A percentile compares a stretch with the other conserved stretches of the same genome.
These are phyloP conservation scores for Clarias platycephalus DNA, from an alignment of 2,797 vertebrate genomes.

Conservation along the genomic window DNA sequence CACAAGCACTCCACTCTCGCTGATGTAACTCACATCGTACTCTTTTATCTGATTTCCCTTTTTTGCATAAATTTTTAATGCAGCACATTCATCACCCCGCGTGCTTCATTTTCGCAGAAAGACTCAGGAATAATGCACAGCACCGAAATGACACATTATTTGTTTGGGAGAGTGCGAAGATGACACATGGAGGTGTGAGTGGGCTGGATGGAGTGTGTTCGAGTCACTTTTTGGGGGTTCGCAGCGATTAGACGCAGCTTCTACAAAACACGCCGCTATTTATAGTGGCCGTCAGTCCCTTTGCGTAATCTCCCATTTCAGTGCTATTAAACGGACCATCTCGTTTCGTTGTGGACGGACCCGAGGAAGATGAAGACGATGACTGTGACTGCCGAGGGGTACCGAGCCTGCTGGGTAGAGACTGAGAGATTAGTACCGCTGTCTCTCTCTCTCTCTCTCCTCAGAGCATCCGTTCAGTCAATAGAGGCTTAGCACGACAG, in stretches of 20 bases:
- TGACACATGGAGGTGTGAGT: conserved; percentile 40
- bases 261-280: conserved; percentile 40
- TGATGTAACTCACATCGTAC: conserved; percentile 10
- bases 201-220: conserved; percentile 17
- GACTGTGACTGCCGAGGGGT: conserved; percentile 42
- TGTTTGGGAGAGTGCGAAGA: conserved; percentile 28
- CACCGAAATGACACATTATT: conserved; percentile 33
- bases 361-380: conserved; percentile 49
- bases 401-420: conserved; percentile 62
- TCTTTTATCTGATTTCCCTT: conserved; percentile 25
- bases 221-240: conserved; percentile 16
- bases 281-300: conserved; percentile 55
- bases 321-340: conserved; percentile 62
- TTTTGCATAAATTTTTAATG: conserved; percentile 25
- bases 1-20: conserved; percentile 22
- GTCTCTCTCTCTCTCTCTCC: not conserved
- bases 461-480: conserved; percentile 12
- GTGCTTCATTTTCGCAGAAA: conserved; percentile 10
- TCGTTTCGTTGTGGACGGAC: conserved; percentile 62
- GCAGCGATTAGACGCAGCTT: conserved; percentile 34
- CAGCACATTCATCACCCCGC: conserved; percentile 22
- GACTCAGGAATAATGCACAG: conserved; percentile 10
- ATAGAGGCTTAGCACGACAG: conserved; percentile 31
- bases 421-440: conserved; percentile 58
- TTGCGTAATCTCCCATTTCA: conserved; percentile 66